Evolutionary conservation across 2,113 vertebrate species (phyloP), one percentile per base, ranked within the genome.

Genomic region (Suncus etruscus): DNA sequence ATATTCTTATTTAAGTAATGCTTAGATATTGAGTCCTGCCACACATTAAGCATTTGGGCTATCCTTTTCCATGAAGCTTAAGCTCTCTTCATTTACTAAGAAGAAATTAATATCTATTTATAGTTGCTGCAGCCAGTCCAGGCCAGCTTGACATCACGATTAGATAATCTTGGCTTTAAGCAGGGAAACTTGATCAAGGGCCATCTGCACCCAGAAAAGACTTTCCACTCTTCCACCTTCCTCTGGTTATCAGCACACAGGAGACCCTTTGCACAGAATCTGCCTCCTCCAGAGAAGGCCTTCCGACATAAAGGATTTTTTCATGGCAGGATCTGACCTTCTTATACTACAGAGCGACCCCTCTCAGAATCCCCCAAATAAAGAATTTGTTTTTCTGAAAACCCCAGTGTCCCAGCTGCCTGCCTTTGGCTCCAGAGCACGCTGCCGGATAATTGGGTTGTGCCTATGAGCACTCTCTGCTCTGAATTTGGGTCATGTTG

Each of bases 401-500:
- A 83, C 58, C 39, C 54, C 75, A 73, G 0, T 91, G 72, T 87
- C 85, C 87, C 72, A 89, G 31, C 54, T 27, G 24, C 69, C 65
- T 89, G 70, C 89, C 65, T 77, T 78, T 86, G 76, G 66, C 82
- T 83, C 39, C 32, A 16, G 25, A 63, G 68, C 22, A 76, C 85
- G 89, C 78, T 0, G 0, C 93, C 87, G 92, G 14, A 15, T 27
- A 61, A 8, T 58, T 85, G 79, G 51, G 20, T 54, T 54, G 75
- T 69, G 27, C 45, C 3, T 77, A 86, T 27, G 29, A 61, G 89
- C 14, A 50, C 58, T 73, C 48, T 8, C 47, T 68, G 85, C 84
- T 89, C 88, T 72, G 70, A 80, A 88, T 88, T 91, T 83, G 39
- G 80, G 79, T 83, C 92, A n/a, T 14, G 90, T 94, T 91, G 87